These are phyloP conservation scores for Torymus texanus DNA, from an alignment of 2,888 invertebrate genomes.

Conservation along the genomic window DNA sequence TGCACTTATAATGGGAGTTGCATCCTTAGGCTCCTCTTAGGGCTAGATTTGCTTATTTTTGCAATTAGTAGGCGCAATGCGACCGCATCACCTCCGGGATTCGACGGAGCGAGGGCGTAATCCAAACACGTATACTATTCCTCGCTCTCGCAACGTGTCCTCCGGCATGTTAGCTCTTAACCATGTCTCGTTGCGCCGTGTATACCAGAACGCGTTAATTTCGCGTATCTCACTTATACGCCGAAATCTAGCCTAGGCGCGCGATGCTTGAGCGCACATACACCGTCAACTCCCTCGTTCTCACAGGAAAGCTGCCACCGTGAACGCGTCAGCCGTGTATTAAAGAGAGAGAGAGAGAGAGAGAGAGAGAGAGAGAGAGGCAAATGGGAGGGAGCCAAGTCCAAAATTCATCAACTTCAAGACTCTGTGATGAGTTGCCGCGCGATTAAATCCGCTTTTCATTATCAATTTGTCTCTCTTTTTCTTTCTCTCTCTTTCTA, in stretches of 20 bases:
- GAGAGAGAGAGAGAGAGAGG: too few relatives aligned
- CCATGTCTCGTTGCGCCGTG: conserved; percentile 40
- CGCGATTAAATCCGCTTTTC: too few relatives aligned
- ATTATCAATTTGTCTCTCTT: too few relatives aligned
- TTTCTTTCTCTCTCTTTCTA: too few relatives aligned
- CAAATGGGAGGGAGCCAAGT: conserved; percentile 49
- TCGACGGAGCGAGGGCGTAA: conserved; percentile 55
- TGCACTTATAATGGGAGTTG: too few relatives aligned
- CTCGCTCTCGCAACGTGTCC: conserved; percentile 28
- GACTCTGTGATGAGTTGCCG: too few relatives aligned
- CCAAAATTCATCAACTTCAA: conserved; percentile 62
- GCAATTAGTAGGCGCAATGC: conserved; percentile 41
- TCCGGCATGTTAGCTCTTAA: conserved; percentile 28
- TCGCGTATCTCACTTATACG: conserved; percentile 56
- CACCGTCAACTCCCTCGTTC: conserved; percentile 2
- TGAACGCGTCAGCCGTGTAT: too few relatives aligned
- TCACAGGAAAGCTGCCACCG: background rate
- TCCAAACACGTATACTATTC: conserved; percentile 53
- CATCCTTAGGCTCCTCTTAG: too few relatives aligned
- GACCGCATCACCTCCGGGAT: conserved; percentile 33
- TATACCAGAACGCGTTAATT: conserved; percentile 60
- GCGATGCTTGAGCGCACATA: background rate
- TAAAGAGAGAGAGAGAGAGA: too few relatives aligned
- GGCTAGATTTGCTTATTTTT: background rate
- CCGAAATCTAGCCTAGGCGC: conserved; percentile 20